Percentiles rank a stretch among this genome's conserved stretches.
phyloP scores from a whole-genome alignment of 2,888 invertebrate species.

The Autographa pulchrina region DNA sequence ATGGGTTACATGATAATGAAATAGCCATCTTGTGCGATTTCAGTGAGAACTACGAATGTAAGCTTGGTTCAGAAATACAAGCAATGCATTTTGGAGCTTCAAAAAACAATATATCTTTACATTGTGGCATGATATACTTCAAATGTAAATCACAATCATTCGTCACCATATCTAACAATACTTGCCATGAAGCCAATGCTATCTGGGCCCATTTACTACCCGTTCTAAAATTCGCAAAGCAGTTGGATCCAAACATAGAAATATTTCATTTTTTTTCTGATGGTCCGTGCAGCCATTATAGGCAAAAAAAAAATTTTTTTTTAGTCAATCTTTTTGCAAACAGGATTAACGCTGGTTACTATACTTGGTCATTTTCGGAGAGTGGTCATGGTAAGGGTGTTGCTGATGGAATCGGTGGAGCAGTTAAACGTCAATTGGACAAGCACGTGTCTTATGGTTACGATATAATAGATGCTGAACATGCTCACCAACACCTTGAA shows the following conservation, averaged over 20 bases:
- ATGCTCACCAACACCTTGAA: no score
- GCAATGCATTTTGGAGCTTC: no score
- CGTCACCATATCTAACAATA: conserved; percentile 51
- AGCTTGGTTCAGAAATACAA: no score
- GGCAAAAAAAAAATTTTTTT: no score
- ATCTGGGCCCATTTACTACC: conserved; percentile 43
- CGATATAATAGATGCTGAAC: no score
- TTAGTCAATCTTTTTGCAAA: no score
- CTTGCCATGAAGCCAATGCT: conserved; percentile 38
- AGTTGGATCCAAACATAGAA: conserved; percentile 15
- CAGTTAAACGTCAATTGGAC: conserved; percentile 52
- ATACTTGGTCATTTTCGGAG: conserved; percentile 53
- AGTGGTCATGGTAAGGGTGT: conserved; percentile 55
- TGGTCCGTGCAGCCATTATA: no score
- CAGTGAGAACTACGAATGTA: no score
- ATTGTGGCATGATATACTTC: conserved; percentile 45
- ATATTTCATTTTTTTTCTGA: no score
- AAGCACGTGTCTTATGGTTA: conserved; percentile 42
- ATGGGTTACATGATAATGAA: not conserved
- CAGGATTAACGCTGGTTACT: conserved; percentile 16
- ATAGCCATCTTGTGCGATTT: no score
- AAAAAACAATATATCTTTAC: conserved; percentile 10
- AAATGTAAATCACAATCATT: conserved; percentile 41
- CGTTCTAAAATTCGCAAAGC: conserved; percentile 21
- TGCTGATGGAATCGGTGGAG: conserved; percentile 55